Conservation (phyloP, 2,113 vertebrate species). For the Polypterus senegalus region DNA sequence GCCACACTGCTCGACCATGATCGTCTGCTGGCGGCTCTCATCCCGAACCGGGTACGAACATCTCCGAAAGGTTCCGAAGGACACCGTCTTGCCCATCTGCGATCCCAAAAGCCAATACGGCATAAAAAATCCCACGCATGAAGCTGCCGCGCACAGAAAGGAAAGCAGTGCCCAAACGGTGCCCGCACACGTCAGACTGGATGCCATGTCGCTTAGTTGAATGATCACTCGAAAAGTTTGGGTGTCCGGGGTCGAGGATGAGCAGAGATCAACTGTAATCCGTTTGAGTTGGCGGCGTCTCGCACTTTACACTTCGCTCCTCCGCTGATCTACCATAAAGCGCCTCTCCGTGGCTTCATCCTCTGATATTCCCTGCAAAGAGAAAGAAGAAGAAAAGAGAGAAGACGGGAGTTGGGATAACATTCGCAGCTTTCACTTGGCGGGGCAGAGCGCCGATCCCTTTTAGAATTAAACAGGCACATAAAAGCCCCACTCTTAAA, state of each 20-base stretch:
- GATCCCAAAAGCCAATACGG: slow-evolving; percentile 95
- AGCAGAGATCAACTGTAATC: neutral
- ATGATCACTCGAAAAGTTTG: too few species aligned
- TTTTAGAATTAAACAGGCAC: too few species aligned
- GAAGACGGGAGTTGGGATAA: too few species aligned
- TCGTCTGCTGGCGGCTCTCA: slow-evolving; percentile 71
- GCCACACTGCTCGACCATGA: slow-evolving; percentile 95
- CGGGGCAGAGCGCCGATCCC: too few species aligned
- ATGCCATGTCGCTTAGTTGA: slow-evolving; percentile 55
- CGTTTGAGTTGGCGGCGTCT: neutral
- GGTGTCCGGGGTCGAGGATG: too few species aligned
- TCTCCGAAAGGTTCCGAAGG: slow-evolving; percentile 88
- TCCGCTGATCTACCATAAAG: neutral
- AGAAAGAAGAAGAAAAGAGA: neutral
- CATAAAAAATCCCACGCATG: slow-evolving; percentile 96
- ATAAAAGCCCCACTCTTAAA: too few species aligned
- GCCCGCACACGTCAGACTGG: slow-evolving; percentile 79
- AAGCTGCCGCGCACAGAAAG: slow-evolving; percentile 70
- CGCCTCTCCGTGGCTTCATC: neutral
- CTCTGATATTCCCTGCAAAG: slow-evolving; percentile 3
- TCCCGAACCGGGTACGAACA: slow-evolving; percentile 90
- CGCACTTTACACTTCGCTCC: neutral
- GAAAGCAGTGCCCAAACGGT: slow-evolving; percentile 82
- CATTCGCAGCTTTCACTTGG: too few species aligned
- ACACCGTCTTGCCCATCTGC: slow-evolving; percentile 88